Evolutionary conservation across 2,888 invertebrate species (phyloP).

Genomic region (Stramonita haemastoma): DNA sequence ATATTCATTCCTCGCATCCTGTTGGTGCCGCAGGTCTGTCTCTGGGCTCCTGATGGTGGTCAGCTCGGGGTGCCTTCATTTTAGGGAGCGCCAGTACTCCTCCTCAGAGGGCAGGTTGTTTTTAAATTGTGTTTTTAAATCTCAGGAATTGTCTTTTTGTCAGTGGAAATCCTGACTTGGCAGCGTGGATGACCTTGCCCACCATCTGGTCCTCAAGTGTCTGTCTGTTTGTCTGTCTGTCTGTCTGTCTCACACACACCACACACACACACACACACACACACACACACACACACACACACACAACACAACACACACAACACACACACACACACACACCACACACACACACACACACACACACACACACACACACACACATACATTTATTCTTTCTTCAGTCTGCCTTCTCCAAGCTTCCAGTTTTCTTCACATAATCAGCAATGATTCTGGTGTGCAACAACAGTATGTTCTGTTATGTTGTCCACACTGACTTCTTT

Average conservation of each 20-base stretch:
- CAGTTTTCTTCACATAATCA: not conserved
- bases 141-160: not conserved
- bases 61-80: not conserved
- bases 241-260: too few species aligned
- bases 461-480: not conserved
- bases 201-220: too few species aligned
- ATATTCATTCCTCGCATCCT: slow-evolving; percentile 9
- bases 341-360: too few species aligned
- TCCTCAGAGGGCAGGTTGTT: not conserved
- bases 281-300: too few species aligned
- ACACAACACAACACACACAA: too few species aligned
- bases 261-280: too few species aligned
- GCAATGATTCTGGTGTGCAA: not conserved
- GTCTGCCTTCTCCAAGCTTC: not conserved
- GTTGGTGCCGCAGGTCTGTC: slow-evolving; percentile 14
- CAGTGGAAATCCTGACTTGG: not conserved
- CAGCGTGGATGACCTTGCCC: not conserved
- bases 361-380: too few species aligned
- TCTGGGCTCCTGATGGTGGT: not conserved
- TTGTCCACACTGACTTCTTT: slow-evolving; percentile 12
- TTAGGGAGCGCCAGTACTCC: slow-evolving; percentile 15
- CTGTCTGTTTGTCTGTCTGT: too few species aligned
- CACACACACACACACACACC: too few species aligned
- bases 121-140: not conserved
- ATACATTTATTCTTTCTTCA: too few species aligned